Evolutionary conservation across 2,113 vertebrate genomes (phyloP), one percentile per base, ranked within the genome.

Genomic region (Ceratotherium simum): DNA sequence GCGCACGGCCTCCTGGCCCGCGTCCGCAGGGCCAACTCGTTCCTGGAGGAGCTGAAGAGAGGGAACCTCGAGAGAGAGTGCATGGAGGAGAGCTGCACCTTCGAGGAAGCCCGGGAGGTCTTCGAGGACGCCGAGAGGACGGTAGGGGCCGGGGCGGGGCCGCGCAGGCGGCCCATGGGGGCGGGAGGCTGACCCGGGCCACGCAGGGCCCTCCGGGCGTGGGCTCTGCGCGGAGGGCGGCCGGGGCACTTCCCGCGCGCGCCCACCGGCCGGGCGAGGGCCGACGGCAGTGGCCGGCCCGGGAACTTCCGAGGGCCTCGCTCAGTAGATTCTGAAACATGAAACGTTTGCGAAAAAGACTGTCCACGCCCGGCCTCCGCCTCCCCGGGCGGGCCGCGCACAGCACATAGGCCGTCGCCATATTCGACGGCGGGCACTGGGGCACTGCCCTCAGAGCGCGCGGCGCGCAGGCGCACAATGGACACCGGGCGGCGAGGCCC

Each of bases 31-130:
- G 99, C 99, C 0, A 99, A 99, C 97, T 98, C 99, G 0, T 76
- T 98, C 27, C 70, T 99, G 0, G 99, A 99, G 95, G 99, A 99
- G 98, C 0, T 99, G 2, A 99, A 98, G 88, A 2, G 98, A 91
- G 99, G 99, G 10, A 99, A 99, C 96, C 98, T 99, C 90, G 99
- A 99, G 98, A 98, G 99, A n/a, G 99, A 99, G 88, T 99, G 99
- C 78, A 0, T 93, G 1, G 99, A 99, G 95, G 99, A 99, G 96
- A 96, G 96, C 4, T 99, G 99, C 62, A 96, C 98, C 0, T 99
- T 99, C 3, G 99, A 99, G 95, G 99, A 99, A 97, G 99, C 99
- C 2, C 98, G 99, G 0, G 99, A 99, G 84, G 99, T 99, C 20
- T 99, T 99, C 27, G 99, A 99, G 97, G 56, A 99, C 33, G 0